These are phyloP conservation scores for Thryonomys swinderianus DNA, from an alignment of 2,113 vertebrate species.

Conservation along the genomic window DNA sequence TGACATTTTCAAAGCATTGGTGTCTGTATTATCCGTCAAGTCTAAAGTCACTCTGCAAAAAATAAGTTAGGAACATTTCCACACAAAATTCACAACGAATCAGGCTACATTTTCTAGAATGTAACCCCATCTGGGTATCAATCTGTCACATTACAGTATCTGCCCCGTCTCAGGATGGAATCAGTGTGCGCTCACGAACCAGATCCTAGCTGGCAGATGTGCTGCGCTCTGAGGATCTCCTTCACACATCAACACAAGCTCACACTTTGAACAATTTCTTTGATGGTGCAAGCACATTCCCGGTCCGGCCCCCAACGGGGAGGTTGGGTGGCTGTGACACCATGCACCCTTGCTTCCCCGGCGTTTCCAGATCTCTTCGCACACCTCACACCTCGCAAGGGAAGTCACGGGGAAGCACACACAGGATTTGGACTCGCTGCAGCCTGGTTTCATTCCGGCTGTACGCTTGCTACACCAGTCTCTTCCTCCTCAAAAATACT, in stretches of 20 bases:
- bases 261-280: background rate
- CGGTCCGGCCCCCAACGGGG: background rate
- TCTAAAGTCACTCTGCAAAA: constrained; percentile 52
- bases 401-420: background rate
- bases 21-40: constrained; percentile 29
- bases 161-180: background rate
- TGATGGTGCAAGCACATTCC: background rate
- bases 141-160: background rate
- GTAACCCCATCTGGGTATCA: constrained; percentile 4
- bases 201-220: background rate
- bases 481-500: background rate
- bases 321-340: background rate
- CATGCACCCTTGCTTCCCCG: background rate
- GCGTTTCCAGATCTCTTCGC: background rate
- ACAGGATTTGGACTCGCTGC: background rate
- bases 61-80: constrained; percentile 51
- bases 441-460: background rate
- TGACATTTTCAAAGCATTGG: constrained; percentile 41
- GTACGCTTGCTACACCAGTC: background rate
- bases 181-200: background rate
- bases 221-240: background rate
- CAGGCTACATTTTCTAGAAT: background rate
- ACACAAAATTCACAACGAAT: constrained; percentile 49
- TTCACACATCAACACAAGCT: background rate
- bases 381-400: background rate